Percentiles rank a stretch among this genome's conserved stretches.
These are phyloP conservation scores for Chymomyza amoena DNA, from an alignment of 2,888 invertebrate genomes.

Conservation along the genomic window DNA sequence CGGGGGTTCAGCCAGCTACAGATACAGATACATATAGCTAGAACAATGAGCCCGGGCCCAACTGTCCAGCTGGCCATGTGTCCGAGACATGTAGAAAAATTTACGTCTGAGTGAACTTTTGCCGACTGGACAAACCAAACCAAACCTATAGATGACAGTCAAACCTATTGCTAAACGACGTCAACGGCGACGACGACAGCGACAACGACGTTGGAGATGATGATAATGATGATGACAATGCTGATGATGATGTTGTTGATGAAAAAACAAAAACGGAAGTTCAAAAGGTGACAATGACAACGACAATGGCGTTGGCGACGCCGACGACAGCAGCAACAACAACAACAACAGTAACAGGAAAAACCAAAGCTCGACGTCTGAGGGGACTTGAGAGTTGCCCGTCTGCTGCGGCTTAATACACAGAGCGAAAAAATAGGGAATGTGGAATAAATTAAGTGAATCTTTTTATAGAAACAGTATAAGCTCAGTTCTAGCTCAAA, in stretches of 20 bases:
- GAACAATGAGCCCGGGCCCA: conserved; percentile 37
- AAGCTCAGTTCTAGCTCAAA: too few species aligned
- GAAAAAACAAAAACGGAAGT: conserved; percentile 57
- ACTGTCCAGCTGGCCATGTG: neutral
- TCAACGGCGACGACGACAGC: conserved; percentile 21
- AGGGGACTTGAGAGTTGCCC: neutral
- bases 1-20: neutral
- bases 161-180: conserved; percentile 47
- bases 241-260: neutral
- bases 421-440: conserved; percentile 15
- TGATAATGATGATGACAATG: too few species aligned
- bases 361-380: neutral
- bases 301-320: conserved; percentile 30
- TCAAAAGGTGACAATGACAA: conserved; percentile 66
- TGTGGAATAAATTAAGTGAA: conserved; percentile 4
- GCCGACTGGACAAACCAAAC: conserved; percentile 4
- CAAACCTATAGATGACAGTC: conserved; percentile 20
- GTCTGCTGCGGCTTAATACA: neutral
- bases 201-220: neutral
- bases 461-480: too few species aligned
- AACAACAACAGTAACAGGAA: neutral
- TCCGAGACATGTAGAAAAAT: conserved; percentile 53
- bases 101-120: conserved; percentile 61
- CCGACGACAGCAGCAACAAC: neutral
- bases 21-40: neutral